Conservation (phyloP, 2,113 vertebrate species). For the Steatornis caripensis region DNA sequence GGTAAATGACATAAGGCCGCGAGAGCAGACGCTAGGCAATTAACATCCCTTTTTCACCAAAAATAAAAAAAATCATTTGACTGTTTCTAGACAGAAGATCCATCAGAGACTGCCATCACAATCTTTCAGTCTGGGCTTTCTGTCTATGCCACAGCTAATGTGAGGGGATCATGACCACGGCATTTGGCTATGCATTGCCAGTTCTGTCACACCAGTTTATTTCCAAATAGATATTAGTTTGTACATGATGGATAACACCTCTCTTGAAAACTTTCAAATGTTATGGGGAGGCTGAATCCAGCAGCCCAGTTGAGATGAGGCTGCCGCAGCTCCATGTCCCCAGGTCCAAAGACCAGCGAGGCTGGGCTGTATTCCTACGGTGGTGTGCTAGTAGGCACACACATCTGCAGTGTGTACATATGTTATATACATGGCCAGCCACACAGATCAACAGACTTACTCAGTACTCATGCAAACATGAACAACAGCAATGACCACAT, state of each 20-base stretch:
- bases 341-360: background rate
- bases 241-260: background rate
- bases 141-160: background rate
- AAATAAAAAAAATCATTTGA: no score
- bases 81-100: background rate
- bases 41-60: background rate
- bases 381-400: background rate
- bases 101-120: background rate
- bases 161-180: accelerated
- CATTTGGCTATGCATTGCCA: background rate
- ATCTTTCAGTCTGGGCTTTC: background rate
- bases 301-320: background rate
- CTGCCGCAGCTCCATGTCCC: background rate
- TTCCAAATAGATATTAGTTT: background rate
- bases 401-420: background rate
- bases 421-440: background rate
- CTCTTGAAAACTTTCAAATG: background rate
- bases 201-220: background rate
- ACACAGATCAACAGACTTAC: background rate
- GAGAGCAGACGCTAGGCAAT: background rate
- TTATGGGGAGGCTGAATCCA: background rate
- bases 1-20: background rate
- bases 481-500: background rate
- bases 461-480: background rate
- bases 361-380: background rate